Evolutionary conservation across 2,797 vertebrate species (phyloP).

Genomic region (Alcedo quadribrachys): DNA sequence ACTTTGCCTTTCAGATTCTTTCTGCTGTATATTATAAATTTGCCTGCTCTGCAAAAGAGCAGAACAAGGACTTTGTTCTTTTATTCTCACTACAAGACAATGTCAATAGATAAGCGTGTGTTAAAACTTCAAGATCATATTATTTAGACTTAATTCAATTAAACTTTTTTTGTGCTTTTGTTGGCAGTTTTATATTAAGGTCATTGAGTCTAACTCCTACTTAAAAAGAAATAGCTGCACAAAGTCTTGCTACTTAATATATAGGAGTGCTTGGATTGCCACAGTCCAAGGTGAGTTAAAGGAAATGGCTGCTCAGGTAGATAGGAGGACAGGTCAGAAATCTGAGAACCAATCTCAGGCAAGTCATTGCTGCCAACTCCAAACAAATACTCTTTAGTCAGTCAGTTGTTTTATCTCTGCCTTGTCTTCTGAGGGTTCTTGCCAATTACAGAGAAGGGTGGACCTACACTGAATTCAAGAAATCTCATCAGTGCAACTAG

Average conservation of each 20-base stretch:
- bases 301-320: background rate
- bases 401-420: background rate
- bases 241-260: background rate
- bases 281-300: constrained; percentile 48
- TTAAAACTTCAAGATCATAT: constrained; percentile 46
- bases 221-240: constrained; percentile 21
- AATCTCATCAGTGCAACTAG: background rate
- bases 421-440: background rate
- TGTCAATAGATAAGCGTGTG: constrained; percentile 46
- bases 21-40: background rate
- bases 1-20: constrained; percentile 12
- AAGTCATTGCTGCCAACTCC: background rate
- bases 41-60: constrained; percentile 30
- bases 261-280: constrained; percentile 4
- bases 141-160: constrained; percentile 60
- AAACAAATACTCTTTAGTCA: background rate
- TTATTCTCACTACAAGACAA: background rate
- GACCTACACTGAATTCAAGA: background rate
- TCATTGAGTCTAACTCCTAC: background rate
- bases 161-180: constrained; percentile 37
- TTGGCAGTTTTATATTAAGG: constrained; percentile 52
- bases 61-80: constrained; percentile 41
- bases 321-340: background rate
- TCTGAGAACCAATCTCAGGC: background rate
- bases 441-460: background rate